A percentile compares a stretch with the other conserved stretches of the same genome.
Evolutionary conservation across 2,113 vertebrate species (phyloP).

Genomic region (Mastomys coucha): DNA sequence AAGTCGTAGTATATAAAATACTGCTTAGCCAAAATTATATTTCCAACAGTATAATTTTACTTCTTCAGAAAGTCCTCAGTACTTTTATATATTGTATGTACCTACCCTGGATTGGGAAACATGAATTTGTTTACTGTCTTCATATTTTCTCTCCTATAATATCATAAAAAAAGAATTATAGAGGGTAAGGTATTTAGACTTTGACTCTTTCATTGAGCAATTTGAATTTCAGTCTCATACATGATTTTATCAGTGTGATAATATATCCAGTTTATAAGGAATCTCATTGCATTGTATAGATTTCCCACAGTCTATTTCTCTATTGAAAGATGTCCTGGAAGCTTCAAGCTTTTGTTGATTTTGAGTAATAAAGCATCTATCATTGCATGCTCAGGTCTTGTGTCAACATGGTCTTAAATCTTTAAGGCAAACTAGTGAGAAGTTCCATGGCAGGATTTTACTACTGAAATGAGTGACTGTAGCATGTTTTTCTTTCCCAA

Average conservation of each 20-base stretch:
- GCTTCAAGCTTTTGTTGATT: background rate
- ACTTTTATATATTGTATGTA: background rate
- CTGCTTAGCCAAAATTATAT: background rate
- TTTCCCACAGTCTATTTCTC: background rate
- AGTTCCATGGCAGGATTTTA: background rate
- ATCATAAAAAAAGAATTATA: background rate
- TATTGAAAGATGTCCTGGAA: background rate
- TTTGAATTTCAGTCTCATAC: background rate
- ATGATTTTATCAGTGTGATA: background rate
- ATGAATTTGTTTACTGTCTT: background rate
- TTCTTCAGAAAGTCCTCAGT: background rate
- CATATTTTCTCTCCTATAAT: background rate
- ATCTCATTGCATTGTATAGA: background rate
- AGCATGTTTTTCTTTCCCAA: background rate
- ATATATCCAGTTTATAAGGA: background rate
- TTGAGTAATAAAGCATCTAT: background rate
- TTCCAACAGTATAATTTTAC: background rate
- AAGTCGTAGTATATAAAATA: background rate
- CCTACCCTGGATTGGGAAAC: accelerated
- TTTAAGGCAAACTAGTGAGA: background rate
- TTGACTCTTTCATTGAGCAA: background rate
- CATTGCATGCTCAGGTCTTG: background rate
- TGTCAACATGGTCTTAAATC: background rate
- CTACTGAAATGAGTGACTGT: background rate
- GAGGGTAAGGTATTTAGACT: accelerated